Evolutionary conservation across 1,140 invertebrate species (phyloP), one percentile per base, ranked within the genome.

Genomic region (Trichonephila clavipes): DNA sequence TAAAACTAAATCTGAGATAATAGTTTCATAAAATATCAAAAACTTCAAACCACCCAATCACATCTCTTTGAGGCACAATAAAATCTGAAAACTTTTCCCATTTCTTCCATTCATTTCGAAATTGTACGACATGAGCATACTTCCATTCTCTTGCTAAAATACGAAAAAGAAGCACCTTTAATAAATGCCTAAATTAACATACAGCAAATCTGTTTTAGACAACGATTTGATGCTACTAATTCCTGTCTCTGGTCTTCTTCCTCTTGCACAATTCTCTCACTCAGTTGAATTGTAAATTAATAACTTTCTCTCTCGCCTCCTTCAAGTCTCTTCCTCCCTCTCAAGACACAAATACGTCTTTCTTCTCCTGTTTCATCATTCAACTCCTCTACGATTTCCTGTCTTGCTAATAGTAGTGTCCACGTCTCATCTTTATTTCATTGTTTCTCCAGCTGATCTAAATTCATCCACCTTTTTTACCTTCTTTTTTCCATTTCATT

Each of bases 381-480:
- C 72, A 77, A 18, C 72, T 77, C 24, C 21, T 64, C 62, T 21
- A 64, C 62, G 62, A 64, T 64, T 77, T 77, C 72, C 28, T 77
- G 72, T 40, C 72, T 77, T 28, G 72, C 72, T 77, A 77, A 77
- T 77, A 77, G 72, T 19, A 40, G 72, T 77, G 72, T 77, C 72
- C 72, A 77, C 72, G 72, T 28, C 72, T 77, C 72, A 77, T 77
- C 72, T 77, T 77, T 77, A 77, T 40, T 77, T 77, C 72, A 77
- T 77, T 77, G 34, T 77, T 77, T 77, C 72, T 40, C 72, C 28
- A 40, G 72, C 72, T 77, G 72, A 77, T 77, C 72, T 77, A 77
- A 77, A 77, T 77, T 77, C 72, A 77, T 77, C 28, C 72, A 14
- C 7, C 34, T 77, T 77, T 64, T 64, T 64, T 51, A 51, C 24